Evolutionary conservation across 2,888 invertebrate species (phyloP), one percentile per base, ranked within the genome.

Genomic region (Caenorhabditis wallacei): DNA sequence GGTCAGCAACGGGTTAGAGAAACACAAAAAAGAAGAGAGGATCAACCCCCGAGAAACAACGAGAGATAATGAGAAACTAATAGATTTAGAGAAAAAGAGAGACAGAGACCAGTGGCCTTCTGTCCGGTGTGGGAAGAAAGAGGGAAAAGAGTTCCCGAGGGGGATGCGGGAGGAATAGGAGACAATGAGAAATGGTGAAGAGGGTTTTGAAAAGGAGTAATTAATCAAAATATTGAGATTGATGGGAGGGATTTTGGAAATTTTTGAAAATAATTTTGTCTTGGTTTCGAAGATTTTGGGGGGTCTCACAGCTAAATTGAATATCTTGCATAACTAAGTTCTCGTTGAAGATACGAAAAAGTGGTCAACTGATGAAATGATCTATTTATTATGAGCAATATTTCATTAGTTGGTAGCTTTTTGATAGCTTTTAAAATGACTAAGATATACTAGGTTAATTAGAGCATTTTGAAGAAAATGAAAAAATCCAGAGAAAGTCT

Each of bases 1-100:
- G 72, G 72, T 74, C 72, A 74, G 72, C 63, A 22, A n/a, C 70
- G 46, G 57, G 57, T 46, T 43, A 13, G 35, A 37, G 40, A 61
- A 43, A 61, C 43, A 61, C 24, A 61, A 61, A 61, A 61, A 35
- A 3, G 10, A 40, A 24, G 53, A 54, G 37, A 40, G 72, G 54
- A 54, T 64, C 63, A 74, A n/a, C n/a, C n/a, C 61, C 56, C 7
- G 35, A 13, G 30, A 51, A 46, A 16, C 13, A 53, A 18, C 16
- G 51, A 43, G 43, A 56, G 30, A 74, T 30, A 54, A 24, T 56
- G 18, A 10, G 8, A 5, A 72, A 8, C 1, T 0, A 24, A n/a
- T 53, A 68, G 54, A 37, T n/a, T 1, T 8, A 43, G 61, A 26
- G 61, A 61, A 24, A 37, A 10, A 24, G 43, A 22, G 13, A 61